Conservation (phyloP, 2,797 vertebrate species). For the Darevskia nairensis region DNA sequence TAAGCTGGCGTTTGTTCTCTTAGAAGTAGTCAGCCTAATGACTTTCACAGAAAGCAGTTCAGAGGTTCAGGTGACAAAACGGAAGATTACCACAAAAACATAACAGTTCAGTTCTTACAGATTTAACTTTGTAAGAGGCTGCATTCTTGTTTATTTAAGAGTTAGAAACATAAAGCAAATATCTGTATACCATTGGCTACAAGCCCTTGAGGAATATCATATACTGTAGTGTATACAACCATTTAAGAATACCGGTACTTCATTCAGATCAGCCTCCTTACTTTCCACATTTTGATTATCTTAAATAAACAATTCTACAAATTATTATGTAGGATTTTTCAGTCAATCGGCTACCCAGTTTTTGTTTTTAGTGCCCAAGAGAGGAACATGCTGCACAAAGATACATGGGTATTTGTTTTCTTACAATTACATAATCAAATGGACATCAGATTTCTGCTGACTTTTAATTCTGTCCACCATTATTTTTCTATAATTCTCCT, state of each 20-base stretch:
- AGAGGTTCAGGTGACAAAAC: conserved; percentile 15
- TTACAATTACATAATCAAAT: not conserved
- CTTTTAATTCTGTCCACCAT: too few species aligned
- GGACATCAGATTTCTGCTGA: not conserved
- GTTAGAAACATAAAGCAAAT: not conserved
- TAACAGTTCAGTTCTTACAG: not conserved
- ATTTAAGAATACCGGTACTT: too few species aligned
- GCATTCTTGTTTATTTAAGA: conserved; percentile 3
- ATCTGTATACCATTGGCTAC: too few species aligned
- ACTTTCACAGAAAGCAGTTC: conserved; percentile 51
- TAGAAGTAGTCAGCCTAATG: conserved; percentile 40
- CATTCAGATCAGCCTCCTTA: too few species aligned
- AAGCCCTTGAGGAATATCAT: too few species aligned
- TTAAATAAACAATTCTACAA: not conserved
- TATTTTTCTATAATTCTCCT: too few species aligned
- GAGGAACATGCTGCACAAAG: not conserved
- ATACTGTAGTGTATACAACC: too few species aligned
- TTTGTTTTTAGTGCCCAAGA: not conserved
- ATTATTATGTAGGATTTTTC: not conserved
- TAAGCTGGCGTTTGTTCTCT: conserved; percentile 32
- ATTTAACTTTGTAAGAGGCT: not conserved
- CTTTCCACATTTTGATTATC: too few species aligned
- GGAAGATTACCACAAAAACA: not conserved
- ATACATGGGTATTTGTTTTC: too few species aligned
- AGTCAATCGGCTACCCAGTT: not conserved